These are phyloP conservation scores for Halictus quadricinctus DNA, from an alignment of 2,888 invertebrate species.

Conservation along the genomic window DNA sequence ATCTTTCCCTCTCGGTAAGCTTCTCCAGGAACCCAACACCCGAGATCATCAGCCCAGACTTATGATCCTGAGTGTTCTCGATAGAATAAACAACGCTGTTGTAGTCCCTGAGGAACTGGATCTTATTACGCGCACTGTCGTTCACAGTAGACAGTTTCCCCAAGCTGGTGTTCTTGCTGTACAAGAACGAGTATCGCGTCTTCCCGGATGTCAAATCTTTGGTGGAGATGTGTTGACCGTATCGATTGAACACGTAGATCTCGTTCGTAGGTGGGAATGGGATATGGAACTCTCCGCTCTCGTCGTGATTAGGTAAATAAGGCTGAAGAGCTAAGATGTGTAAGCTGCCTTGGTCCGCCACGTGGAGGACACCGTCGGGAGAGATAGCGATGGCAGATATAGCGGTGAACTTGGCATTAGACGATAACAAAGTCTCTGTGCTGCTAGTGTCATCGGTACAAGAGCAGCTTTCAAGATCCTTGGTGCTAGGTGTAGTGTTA, in stretches of 20 bases:
- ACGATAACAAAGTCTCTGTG: slow-evolving; percentile 93
- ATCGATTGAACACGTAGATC: slow-evolving; percentile 96
- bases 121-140: slow-evolving; percentile 96
- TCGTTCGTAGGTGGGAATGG: slow-evolving; percentile 97
- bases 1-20: slow-evolving; percentile 93
- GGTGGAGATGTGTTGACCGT: slow-evolving; percentile 97
- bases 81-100: slow-evolving; percentile 96
- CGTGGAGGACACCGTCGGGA: slow-evolving; percentile 97
- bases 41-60: slow-evolving; percentile 95
- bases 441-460: slow-evolving; percentile 89
- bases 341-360: slow-evolving; percentile 96
- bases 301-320: slow-evolving; percentile 93
- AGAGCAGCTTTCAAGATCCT: slow-evolving; percentile 82
- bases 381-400: slow-evolving; percentile 96
- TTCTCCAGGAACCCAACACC: slow-evolving; percentile 95
- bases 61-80: slow-evolving; percentile 96
- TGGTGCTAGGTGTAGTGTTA: slow-evolving; percentile 76
- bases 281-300: slow-evolving; percentile 95
- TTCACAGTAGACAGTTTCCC: slow-evolving; percentile 96
- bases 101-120: slow-evolving; percentile 95
- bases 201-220: slow-evolving; percentile 97
- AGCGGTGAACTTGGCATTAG: slow-evolving; percentile 94
- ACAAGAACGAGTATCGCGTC: slow-evolving; percentile 96
- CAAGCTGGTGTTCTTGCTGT: slow-evolving; percentile 98
- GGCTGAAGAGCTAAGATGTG: slow-evolving; percentile 94